Evolutionary conservation across 2,888 invertebrate genomes (phyloP), one percentile per base, ranked within the genome.

Genomic region (Ctenicera cuprea): DNA sequence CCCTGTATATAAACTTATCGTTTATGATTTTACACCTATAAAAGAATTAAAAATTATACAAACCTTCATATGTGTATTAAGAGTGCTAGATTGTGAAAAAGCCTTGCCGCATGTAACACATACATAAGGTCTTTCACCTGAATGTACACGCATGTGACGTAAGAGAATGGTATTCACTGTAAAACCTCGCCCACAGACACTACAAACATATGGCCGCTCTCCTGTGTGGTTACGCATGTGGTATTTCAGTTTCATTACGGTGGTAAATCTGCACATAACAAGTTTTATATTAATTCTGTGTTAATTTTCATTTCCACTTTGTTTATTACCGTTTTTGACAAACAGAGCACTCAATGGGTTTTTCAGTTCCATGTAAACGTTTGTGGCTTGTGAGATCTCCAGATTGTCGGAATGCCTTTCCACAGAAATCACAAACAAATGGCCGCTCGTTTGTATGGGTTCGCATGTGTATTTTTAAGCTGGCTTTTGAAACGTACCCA

Each of bases 211-310:
- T 0, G 87, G 87, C 0, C 87, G 82, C 79, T 87, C 87, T 4
- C 87, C 87, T 0, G 87, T 87, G 71, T 87, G 87, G 77, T 87
- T 87, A 8, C 87, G 82, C 87, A 87, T 87, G 77, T 87, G 87
- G 72, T 87, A 87, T 76, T 87, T 87, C 57, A 87, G 77, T 79
- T 87, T 87, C 87, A 87, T 87, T 8, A 87, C 85, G 9, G 87
- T 87, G 18, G 87, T 87, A 76, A 87, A 87, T 70, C 87, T 87
- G 73, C 54, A 83, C 22, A 70, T 9, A 61, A 20, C 0, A 33
- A 9, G 2, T 33, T 26, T 16, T 12, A 26, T 3, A 30, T 38
- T 38, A 45, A 7, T 9, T 41, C 3, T 48, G 5, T n/a, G n/a
- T n/a, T n/a, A n/a, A n/a, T n/a, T 26, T 26, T 26, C 26, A 26